Conservation (phyloP, 2,797 vertebrate species). For the Anguilla pacifica region DNA sequence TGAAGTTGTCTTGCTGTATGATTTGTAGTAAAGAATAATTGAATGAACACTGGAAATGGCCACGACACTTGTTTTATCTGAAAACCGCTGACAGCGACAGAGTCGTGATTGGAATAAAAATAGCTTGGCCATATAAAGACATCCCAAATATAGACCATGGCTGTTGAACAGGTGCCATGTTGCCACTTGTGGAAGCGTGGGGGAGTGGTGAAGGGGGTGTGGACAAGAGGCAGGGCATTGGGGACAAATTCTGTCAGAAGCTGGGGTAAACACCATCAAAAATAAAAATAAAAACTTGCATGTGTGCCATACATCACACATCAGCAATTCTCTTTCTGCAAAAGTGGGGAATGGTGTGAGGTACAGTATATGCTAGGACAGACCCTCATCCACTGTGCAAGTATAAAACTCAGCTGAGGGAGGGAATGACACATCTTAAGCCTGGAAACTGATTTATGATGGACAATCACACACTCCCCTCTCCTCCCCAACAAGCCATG, state of each 20-base stretch:
- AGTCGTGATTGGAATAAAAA: constrained; percentile 73
- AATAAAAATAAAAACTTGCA: background rate
- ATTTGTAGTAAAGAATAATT: background rate
- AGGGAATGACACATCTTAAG: background rate
- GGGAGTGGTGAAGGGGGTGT: constrained; percentile 41
- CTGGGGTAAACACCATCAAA: constrained; percentile 61
- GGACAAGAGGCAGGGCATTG: constrained; percentile 49
- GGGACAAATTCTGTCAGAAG: constrained; percentile 57
- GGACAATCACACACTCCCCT: constrained; percentile 11
- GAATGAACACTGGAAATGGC: background rate
- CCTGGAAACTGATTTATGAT: background rate
- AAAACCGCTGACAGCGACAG: constrained; percentile 49
- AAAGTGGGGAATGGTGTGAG: background rate
- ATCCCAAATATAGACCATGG: constrained; percentile 86
- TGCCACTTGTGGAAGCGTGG: constrained; percentile 70
- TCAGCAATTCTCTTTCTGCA: background rate
- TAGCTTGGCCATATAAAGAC: constrained; percentile 82
- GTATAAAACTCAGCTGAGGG: background rate
- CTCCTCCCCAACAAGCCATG: constrained; percentile 35
- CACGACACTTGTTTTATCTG: background rate
- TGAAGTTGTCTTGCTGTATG: background rate
- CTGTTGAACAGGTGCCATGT: constrained; percentile 88
- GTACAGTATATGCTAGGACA: background rate
- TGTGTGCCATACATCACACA: background rate
- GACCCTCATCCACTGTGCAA: background rate